These are phyloP conservation scores for Drosophila grimshawi DNA, from an alignment of 1,140 invertebrate genomes.

Conservation along the genomic window DNA sequence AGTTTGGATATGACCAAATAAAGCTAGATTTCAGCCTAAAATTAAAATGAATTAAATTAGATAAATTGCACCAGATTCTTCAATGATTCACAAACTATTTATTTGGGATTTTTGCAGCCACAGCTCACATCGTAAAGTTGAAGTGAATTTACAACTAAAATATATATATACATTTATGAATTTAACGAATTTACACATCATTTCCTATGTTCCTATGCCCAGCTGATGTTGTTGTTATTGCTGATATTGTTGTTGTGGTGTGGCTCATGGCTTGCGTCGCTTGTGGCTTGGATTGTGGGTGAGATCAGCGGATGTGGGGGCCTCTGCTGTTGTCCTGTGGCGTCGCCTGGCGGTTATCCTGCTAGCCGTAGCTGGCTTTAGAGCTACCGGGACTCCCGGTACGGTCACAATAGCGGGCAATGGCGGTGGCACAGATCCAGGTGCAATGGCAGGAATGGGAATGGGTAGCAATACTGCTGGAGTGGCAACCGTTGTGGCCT, in stretches of 20 bases:
- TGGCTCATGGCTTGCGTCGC: slow-evolving; percentile 31
- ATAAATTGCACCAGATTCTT: no score
- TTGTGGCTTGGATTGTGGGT: not conserved
- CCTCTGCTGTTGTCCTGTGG: slow-evolving; percentile 30
- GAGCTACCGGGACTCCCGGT: not conserved
- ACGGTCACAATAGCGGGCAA: not conserved
- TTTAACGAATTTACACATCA: slow-evolving; percentile 6
- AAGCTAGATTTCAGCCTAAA: no score
- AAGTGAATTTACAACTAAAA: slow-evolving; percentile 15
- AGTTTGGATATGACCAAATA: no score
- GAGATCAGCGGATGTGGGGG: not conserved
- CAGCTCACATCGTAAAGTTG: no score
- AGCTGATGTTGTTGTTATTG: not conserved
- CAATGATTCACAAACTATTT: no score
- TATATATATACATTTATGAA: not conserved
- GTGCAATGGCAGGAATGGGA: not conserved
- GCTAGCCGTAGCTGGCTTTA: not conserved
- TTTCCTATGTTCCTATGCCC: not conserved
- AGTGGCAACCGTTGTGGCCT: not conserved
- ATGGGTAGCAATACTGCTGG: not conserved
- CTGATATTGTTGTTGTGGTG: not conserved
- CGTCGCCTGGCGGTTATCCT: slow-evolving; percentile 43
- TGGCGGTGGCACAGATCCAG: not conserved
- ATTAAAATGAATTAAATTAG: no score
- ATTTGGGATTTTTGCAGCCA: no score